phyloP scores from a whole-genome alignment of 2,113 vertebrate species.

The Zingel zingel region DNA sequence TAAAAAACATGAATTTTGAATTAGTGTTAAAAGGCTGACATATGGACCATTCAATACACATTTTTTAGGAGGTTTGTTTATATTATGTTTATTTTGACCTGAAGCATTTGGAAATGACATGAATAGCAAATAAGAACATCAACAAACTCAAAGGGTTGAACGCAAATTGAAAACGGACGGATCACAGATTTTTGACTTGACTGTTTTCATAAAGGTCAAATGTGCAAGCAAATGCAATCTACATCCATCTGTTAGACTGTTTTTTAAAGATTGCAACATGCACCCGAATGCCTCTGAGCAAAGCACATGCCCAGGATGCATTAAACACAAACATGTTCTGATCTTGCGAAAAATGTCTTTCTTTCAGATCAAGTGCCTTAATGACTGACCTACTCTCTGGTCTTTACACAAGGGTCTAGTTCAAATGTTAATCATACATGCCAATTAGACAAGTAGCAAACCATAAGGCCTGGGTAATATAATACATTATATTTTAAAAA shows the following conservation, averaged over 20 bases:
- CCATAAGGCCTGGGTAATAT: not conserved
- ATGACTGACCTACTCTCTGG: not conserved
- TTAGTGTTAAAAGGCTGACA: constrained; percentile 8
- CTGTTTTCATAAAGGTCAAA: not conserved
- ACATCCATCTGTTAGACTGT: constrained; percentile 1
- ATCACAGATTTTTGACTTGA: not conserved
- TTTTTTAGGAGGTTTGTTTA: not conserved
- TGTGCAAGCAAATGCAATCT: not conserved
- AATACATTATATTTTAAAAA: not conserved
- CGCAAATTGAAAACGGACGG: not conserved
- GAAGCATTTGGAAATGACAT: not conserved
- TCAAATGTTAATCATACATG: not conserved
- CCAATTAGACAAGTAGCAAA: not conserved
- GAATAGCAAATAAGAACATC: not conserved
- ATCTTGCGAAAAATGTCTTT: not conserved
- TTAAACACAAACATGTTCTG: not conserved
- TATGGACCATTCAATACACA: constrained; percentile 13
- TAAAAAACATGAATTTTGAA: not conserved
- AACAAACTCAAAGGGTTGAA: constrained; percentile 4
- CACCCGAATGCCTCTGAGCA: not conserved
- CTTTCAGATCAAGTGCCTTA: not conserved
- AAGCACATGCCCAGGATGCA: not conserved
- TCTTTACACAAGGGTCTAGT: not conserved
- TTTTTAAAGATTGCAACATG: not conserved
- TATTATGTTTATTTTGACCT: not conserved